These are phyloP conservation scores for Pandemis corylana DNA, from an alignment of 2,888 invertebrate genomes.

Conservation along the genomic window DNA sequence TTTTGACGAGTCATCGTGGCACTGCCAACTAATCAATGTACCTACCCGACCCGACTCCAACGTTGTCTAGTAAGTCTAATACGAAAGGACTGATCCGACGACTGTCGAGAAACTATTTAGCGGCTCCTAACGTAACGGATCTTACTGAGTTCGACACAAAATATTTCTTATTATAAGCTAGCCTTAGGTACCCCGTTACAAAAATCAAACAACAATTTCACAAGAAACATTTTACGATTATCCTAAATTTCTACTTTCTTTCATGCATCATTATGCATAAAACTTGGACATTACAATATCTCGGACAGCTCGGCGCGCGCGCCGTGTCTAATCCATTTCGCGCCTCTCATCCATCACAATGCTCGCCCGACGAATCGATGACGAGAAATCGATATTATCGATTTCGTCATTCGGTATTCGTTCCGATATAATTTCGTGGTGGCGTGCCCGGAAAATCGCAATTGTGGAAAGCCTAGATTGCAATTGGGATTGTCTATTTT, in stretches of 20 bases:
- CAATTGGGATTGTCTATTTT: too few species aligned
- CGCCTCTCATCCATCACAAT: slow-evolving; percentile 72
- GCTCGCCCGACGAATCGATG: slow-evolving; percentile 63
- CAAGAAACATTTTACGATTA: slow-evolving; percentile 13
- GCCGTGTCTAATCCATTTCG: slow-evolving; percentile 72
- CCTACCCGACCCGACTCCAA: not conserved
- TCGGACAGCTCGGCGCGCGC: slow-evolving; percentile 39
- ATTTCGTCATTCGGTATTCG: slow-evolving; percentile 77
- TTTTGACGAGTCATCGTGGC: slow-evolving; percentile 22
- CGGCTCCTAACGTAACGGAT: too few species aligned
- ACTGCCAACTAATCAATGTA: not conserved
- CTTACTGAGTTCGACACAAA: too few species aligned
- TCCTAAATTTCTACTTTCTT: slow-evolving; percentile 24
- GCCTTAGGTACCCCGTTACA: not conserved
- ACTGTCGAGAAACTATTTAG: not conserved
- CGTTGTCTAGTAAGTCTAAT: not conserved
- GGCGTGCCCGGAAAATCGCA: slow-evolving; percentile 67
- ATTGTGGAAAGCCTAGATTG: slow-evolving; percentile 44
- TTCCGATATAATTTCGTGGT: slow-evolving; percentile 76
- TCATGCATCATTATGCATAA: slow-evolving; percentile 36
- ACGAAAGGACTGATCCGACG: not conserved
- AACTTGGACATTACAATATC: slow-evolving; percentile 35
- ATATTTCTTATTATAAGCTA: not conserved
- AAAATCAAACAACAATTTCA: slow-evolving; percentile 1
- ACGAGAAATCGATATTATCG: slow-evolving; percentile 75